These are phyloP conservation scores for Malacoraja senta DNA, from an alignment of 2,797 vertebrate species.

Conservation along the genomic window DNA sequence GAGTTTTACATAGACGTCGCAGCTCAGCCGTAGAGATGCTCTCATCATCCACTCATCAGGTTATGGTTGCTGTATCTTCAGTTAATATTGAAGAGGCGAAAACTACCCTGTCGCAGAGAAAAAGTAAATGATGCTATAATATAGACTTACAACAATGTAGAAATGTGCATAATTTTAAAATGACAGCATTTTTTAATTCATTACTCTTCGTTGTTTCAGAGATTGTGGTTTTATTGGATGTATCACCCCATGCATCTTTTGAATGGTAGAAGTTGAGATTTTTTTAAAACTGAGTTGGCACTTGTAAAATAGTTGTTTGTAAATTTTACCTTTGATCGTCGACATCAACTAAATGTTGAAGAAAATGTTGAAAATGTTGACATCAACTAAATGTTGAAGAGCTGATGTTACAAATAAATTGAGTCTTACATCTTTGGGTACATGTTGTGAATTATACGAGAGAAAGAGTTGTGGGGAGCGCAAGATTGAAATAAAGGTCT, in stretches of 20 bases:
- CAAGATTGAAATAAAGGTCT: background rate
- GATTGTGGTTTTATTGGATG: background rate
- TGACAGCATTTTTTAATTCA: background rate
- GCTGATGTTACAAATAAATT: background rate
- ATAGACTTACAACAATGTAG: background rate
- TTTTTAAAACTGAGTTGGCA: background rate
- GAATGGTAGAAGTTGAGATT: background rate
- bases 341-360: background rate
- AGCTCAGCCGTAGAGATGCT: slow-evolving; percentile 65
- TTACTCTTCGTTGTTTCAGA: background rate
- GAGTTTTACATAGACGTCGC: slow-evolving; percentile 57
- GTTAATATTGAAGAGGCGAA: slow-evolving; percentile 58
- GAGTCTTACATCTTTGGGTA: background rate
- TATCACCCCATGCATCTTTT: background rate
- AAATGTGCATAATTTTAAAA: background rate
- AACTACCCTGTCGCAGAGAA: slow-evolving; percentile 51
- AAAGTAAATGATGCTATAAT: slow-evolving; percentile 59
- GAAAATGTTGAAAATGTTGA: too few species aligned
- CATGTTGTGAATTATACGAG: background rate
- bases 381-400: background rate
- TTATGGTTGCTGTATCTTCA: slow-evolving; percentile 67
- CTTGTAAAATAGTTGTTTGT: background rate
- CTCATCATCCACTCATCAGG: slow-evolving; percentile 66
- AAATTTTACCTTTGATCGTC: background rate
- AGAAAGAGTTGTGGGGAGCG: background rate